Conservation (phyloP, 1,140 invertebrate genomes). For the Trichonephila clavipes region DNA sequence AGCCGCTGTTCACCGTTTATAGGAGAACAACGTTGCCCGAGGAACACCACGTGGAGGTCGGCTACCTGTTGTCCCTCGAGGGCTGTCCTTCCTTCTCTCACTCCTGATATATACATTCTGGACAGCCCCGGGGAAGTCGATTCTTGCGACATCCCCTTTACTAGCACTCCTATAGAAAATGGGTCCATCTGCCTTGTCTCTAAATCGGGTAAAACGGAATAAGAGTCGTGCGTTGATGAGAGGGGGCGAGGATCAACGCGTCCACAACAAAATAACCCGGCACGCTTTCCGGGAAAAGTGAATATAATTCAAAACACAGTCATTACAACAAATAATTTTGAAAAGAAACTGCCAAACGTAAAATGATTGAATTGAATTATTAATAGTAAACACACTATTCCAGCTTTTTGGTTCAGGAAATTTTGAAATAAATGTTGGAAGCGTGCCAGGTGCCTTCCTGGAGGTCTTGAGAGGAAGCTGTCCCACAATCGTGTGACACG, state of each 20-base stretch:
- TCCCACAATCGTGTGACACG: background rate
- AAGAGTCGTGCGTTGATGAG: background rate
- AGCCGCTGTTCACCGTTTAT: too few species aligned
- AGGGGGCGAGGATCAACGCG: background rate
- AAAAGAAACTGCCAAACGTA: background rate
- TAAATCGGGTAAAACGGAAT: background rate
- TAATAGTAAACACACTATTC: background rate
- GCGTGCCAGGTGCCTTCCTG: background rate
- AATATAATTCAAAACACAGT: background rate
- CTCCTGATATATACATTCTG: too few species aligned
- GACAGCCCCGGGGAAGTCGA: background rate
- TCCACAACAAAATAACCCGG: background rate
- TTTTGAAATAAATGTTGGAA: background rate
- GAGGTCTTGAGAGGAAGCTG: background rate
- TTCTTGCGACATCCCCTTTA: too few species aligned
- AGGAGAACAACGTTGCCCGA: too few species aligned
- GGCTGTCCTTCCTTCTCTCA: too few species aligned
- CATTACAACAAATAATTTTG: background rate
- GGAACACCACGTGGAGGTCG: too few species aligned
- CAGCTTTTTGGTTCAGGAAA: background rate
- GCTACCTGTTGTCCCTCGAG: too few species aligned
- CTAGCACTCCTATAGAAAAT: background rate
- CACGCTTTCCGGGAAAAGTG: background rate
- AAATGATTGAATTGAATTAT: background rate
- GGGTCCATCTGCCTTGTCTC: background rate